A percentile compares a stretch with the other conserved stretches of the same genome.
Evolutionary conservation across 2,888 invertebrate species (phyloP).

Genomic region (Blastobasis lacticolella): DNA sequence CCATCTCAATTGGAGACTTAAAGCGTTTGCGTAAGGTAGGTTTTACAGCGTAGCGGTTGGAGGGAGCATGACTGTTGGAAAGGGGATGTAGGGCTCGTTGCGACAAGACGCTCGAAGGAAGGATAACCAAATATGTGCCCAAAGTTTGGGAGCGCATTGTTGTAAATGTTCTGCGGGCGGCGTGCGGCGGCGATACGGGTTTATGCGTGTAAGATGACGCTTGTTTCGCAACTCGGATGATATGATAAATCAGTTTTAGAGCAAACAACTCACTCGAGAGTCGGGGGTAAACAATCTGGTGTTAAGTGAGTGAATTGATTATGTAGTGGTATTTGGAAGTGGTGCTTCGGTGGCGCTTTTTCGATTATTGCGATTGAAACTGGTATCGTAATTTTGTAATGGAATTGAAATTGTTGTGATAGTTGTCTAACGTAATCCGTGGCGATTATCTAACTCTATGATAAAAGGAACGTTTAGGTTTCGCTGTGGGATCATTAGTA

Average conservation of each 20-base stretch:
- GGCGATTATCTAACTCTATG: too few relatives aligned
- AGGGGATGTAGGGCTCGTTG: slow-evolving; percentile 13
- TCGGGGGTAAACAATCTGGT: slow-evolving; percentile 51
- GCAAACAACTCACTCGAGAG: slow-evolving; percentile 62
- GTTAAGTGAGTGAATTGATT: slow-evolving; percentile 64
- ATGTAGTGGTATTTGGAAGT: slow-evolving; percentile 18
- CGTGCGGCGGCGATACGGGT: slow-evolving; percentile 55
- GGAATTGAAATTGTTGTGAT: too few relatives aligned
- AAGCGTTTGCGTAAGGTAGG: background rate
- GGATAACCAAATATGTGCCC: slow-evolving; percentile 58
- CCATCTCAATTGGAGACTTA: background rate
- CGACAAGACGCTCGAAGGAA: slow-evolving; percentile 40
- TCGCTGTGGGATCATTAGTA: too few relatives aligned
- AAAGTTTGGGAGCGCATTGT: slow-evolving; percentile 58
- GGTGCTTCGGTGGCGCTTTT: slow-evolving; percentile 18
- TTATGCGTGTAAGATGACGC: slow-evolving; percentile 73
- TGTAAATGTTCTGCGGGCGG: slow-evolving; percentile 47
- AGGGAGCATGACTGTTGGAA: slow-evolving; percentile 28
- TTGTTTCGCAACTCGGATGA: slow-evolving; percentile 65
- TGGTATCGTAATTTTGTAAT: too few relatives aligned
- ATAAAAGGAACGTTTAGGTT: too few relatives aligned
- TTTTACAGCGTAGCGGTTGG: background rate
- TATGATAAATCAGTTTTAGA: slow-evolving; percentile 72
- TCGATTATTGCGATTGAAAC: too few relatives aligned
- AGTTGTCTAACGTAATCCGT: too few relatives aligned